Evolutionary conservation across 1,140 invertebrate genomes (phyloP).

Genomic region (Ostrea denselamellosa): DNA sequence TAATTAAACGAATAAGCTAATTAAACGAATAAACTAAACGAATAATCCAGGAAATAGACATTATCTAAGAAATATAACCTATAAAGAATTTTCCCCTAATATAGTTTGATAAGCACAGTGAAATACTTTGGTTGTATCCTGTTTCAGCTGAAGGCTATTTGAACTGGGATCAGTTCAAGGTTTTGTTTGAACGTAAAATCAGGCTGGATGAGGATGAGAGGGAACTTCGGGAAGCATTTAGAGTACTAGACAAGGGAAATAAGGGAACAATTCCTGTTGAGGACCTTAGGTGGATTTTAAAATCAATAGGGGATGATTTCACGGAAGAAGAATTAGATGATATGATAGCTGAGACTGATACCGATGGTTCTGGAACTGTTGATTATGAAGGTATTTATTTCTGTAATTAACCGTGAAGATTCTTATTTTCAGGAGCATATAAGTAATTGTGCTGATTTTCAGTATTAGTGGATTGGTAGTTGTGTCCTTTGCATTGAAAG

Average conservation of each 20-base stretch:
- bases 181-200: conserved; percentile 75
- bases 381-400: conserved; percentile 78
- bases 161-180: conserved; percentile 76
- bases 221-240: conserved; percentile 79
- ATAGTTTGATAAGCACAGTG: no score
- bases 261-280: conserved; percentile 78
- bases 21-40: no score
- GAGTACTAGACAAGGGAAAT: conserved; percentile 78
- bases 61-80: no score
- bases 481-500: not conserved
- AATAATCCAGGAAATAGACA: no score
- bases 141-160: conserved; percentile 73
- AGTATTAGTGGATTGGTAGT: not conserved
- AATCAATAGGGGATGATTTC: conserved; percentile 77
- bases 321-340: conserved; percentile 80
- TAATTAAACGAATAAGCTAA: no score
- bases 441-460: not conserved
- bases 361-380: conserved; percentile 79
- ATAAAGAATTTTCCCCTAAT: no score
- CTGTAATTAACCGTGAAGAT: not conserved
- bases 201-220: conserved; percentile 78
- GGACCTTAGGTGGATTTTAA: conserved; percentile 77
- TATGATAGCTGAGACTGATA: conserved; percentile 79
- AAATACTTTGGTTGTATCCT: no score
- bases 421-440: not conserved